phyloP scores from a whole-genome alignment of 2,113 vertebrate genomes.

The Perca flavescens region DNA sequence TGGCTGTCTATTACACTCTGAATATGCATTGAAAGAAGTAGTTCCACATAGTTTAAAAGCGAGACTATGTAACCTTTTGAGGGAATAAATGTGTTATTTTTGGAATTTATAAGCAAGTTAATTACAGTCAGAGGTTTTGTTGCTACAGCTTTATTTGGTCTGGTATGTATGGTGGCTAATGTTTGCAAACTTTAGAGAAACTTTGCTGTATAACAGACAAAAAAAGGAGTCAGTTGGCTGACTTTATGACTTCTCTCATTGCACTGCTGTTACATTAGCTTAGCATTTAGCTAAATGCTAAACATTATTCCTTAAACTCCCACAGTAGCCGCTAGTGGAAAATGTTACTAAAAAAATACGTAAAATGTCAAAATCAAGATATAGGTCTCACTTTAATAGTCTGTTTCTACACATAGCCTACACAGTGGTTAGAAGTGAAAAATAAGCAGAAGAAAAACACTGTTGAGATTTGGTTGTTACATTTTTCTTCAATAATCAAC shows the following conservation, averaged over 20 bases:
- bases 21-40: not conserved
- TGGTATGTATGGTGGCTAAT: not conserved
- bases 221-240: not conserved
- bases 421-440: not conserved
- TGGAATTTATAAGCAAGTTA: not conserved
- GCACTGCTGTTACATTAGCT: not conserved
- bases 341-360: too few relatives aligned
- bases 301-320: not conserved
- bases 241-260: not conserved
- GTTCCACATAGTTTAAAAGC: not conserved
- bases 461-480: not conserved
- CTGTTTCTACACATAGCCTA: not conserved
- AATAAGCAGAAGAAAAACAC: conserved; percentile 3
- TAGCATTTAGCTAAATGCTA: not conserved
- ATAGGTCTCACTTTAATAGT: not conserved
- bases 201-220: not conserved
- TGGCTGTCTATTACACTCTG: not conserved
- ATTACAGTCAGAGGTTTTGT: not conserved
- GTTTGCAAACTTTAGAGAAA: not conserved
- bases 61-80: not conserved
- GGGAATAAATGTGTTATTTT: not conserved
- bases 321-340: too few relatives aligned
- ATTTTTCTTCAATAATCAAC: conserved; percentile 16
- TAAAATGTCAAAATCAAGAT: too few relatives aligned
- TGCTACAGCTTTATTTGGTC: not conserved